Base-by-base conservation (phyloP, 2,113 vertebrate genomes). In the Lepus europaeus region DNA sequence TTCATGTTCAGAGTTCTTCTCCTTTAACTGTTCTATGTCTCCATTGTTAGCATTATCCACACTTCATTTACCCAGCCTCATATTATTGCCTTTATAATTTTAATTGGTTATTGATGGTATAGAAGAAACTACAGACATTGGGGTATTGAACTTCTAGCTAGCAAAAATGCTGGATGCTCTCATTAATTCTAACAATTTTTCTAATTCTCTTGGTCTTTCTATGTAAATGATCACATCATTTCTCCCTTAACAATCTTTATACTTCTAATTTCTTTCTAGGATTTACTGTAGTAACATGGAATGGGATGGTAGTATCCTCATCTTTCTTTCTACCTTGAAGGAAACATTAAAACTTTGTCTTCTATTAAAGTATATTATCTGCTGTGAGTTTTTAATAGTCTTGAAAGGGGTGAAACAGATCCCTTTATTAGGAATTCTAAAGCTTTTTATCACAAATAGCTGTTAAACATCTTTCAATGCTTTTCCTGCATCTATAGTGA, bases 291-390 rank as follows among this genome's bases (percentile, higher is more conserved):
- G 20, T 90, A 39, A 85, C 61, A 31, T 59, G 27, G 51, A 19
- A 56, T 91, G 45, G 85, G 29, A 79, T 16, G 80, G 17, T 3
- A 94, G 29, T 22, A 84, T 56, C 27, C 5, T 73, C 69, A 69
- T 82, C n/a, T 95, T 92, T 9, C 23, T 94, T 92, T 72, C n/a
- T 33, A n/a, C 27, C n/a, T 93, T 68, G 61, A 90, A 85, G 11
- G 14, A 64, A 72, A 53, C 23, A 20, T 14, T 92, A 53, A 78
- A 70, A 5, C 12, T 76, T 80, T 93, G 17, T 94, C 16, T 20
- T 90, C 70, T 76, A 27, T 12, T 74, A 59, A 45, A 56, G 23
- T 68, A 53, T 83, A 5, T 27, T 70, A 77, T 22, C 66, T 83
- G 10, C 6, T 77, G 11, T 81, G 56, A 3, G 7, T 2, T 90